Base-by-base conservation (phyloP, 2,888 invertebrate species). In the Pterobdella sp. region DNA sequence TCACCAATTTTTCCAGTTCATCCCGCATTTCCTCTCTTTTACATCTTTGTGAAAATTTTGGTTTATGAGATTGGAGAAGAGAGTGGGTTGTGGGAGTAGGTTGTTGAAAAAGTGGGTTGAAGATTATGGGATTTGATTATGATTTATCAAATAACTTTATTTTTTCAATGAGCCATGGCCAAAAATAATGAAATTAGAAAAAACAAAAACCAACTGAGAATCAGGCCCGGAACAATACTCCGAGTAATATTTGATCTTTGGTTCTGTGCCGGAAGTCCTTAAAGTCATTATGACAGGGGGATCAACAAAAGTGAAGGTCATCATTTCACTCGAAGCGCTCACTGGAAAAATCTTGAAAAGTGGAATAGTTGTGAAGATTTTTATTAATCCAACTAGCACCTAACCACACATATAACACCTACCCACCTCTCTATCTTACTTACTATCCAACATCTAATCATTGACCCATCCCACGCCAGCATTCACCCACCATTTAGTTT, bases 201-300 rank as follows among this genome's bases (percentile, higher is more conserved):
- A 68, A n/a, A n/a, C n/a, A 1, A 1, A 31, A 4, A 68, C 79
- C 76, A 74, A 81, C 81, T 80, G 80, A 71, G 78, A 77, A 26
- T 76, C 75, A 10, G 81, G 81, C 71, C 80, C 79, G n/a, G 82
- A 79, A 69, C 79, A 78, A 72, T 81, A 80, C 76, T 84, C 98
- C 0, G 93, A 91, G 85, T 99, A 99, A 85, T 95, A 99, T 86
- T 99, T 99, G 79, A 99, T 88, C 84, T 99, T 99, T 63, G 98
- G 98, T 84, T 99, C 98, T 0, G 98, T 99, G 66, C 98, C 98
- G 83, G 95, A 95, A 0, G 96, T 94, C 77, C 98, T 88, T 42
- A 99, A 85, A 0, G 94, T 96, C 0, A 91, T 88, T 10, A 90
- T 89, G 76, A 93, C 87, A 0, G 94, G 94, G 84, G 91, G 92